Evolutionary conservation across 53 echinoderm and acorn worm genomes (phyloP), one percentile per base, ranked within the genome.

Genomic region (Stichopus horrens): DNA sequence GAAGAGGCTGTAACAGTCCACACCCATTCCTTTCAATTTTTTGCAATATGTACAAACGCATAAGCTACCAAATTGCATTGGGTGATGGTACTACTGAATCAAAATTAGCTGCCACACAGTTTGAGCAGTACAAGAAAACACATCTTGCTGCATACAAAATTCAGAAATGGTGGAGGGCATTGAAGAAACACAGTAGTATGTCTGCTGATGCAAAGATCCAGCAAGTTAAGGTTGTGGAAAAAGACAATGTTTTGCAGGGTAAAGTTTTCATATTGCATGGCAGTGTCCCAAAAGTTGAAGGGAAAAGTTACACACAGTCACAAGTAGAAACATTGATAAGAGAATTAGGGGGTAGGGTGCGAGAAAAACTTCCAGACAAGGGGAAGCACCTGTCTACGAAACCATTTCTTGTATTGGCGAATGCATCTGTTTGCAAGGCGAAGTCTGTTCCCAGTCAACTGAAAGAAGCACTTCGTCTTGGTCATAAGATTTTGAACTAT

Each of bases 1-100:
- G 89, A 81, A 91, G 94, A 54, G 91, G 94, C 18, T 86, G 87
- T 18, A 54, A 92, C 73, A 88, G 86, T 20, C 56, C 79, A 68
- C 90, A 95, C 23, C 86, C 86, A 11, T 4, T 66, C 65, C 13
- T 66, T 6, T 63, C 86, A 21, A 4, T 67, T 5, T 85, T 85
- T 53, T 22, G 52, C n/a, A 60, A 66, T 18, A 60, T 85, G 68
- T 85, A 23, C 4, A 85, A 67, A 52, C 21, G 14, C 5, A n/a
- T 85, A 4, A 57, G 51, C 22, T 66, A 23, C 7, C 1, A 16
- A 4, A 23, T 85, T 0, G 11, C 0, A 4, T 22, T 4, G 5
- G 55, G 81, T 16, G 81, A 54, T 54, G 55, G 55, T 57, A 13
- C 4, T 14, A 5, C 52, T 1, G 7, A 3, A 11, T 11, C 10